A percentile compares a stretch with the other conserved stretches of the same genome.
These are phyloP conservation scores for Kuschelorhynchus macadamiae DNA, from an alignment of 2,888 invertebrate species.

Conservation along the genomic window DNA sequence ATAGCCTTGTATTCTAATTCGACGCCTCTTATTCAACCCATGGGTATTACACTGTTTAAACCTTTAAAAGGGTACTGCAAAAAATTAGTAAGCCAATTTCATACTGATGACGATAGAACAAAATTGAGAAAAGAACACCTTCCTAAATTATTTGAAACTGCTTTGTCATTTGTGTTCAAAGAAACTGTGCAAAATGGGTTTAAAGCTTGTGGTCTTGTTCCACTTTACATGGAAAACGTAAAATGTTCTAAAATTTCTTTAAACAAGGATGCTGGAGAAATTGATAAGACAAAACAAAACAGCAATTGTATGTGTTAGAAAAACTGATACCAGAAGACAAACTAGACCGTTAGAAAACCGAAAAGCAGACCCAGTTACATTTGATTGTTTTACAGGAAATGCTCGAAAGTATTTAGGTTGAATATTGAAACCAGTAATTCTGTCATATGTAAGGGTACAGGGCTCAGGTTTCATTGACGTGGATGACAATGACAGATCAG, in stretches of 20 bases:
- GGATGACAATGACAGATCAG: too few species aligned
- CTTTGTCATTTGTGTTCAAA: constrained; percentile 4
- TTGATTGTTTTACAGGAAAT: too few species aligned
- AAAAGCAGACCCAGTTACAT: too few species aligned
- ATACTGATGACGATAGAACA: constrained; percentile 19
- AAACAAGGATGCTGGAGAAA: constrained; percentile 1
- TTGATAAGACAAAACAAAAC: constrained; percentile 7
- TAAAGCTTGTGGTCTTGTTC: constrained; percentile 23
- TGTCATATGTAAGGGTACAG: too few species aligned
- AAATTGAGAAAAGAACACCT: constrained; percentile 36
- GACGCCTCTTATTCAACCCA: constrained; percentile 47
- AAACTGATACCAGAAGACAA: background rate
- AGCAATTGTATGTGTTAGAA: background rate
- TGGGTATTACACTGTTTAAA: constrained; percentile 44
- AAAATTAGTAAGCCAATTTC: constrained; percentile 45
- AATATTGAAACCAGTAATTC: too few species aligned
- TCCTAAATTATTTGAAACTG: constrained; percentile 20
- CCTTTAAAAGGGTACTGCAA: constrained; percentile 47
- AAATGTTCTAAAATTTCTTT: constrained; percentile 28
- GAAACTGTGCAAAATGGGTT: constrained; percentile 38
- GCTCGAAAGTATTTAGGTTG: too few species aligned
- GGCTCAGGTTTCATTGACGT: too few species aligned
- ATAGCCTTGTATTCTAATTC: constrained; percentile 49
- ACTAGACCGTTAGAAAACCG: too few species aligned
- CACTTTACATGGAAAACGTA: constrained; percentile 33